phyloP scores from a whole-genome alignment of 2,113 vertebrate genomes.

The Serinus canaria region DNA sequence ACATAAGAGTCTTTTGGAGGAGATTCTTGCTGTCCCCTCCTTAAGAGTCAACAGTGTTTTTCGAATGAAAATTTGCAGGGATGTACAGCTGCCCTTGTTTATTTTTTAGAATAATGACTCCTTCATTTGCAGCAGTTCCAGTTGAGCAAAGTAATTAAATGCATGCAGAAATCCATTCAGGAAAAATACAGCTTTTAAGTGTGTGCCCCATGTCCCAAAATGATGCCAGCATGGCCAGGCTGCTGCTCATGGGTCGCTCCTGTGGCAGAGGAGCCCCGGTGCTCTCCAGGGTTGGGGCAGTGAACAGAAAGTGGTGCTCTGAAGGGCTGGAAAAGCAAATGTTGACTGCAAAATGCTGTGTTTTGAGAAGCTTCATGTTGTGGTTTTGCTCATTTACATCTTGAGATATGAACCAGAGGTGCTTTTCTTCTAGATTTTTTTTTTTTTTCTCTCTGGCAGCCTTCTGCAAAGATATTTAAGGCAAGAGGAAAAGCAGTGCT shows the following conservation, averaged over 20 bases:
- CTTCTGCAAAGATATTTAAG: neutral
- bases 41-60: neutral
- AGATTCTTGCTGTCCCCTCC: neutral
- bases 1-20: neutral
- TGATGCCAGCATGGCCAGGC: neutral
- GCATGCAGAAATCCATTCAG: neutral
- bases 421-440: neutral
- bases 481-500: neutral
- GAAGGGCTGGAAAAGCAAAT: neutral
- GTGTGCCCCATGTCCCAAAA: neutral
- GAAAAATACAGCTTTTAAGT: neutral
- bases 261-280: neutral
- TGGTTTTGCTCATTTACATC: neutral
- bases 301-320: neutral
- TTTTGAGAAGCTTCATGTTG: neutral
- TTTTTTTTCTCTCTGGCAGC: neutral
- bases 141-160: constrained; percentile 7
- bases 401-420: neutral
- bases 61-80: neutral
- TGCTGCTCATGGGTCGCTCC: neutral
- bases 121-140: neutral
- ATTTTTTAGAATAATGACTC: neutral
- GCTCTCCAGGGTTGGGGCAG: neutral
- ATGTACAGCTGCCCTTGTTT: neutral
- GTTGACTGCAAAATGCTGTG: neutral